Evolutionary conservation across 2,113 vertebrate genomes (phyloP), one percentile per base, ranked within the genome.

Genomic region (Hippoglossus stenolepis): DNA sequence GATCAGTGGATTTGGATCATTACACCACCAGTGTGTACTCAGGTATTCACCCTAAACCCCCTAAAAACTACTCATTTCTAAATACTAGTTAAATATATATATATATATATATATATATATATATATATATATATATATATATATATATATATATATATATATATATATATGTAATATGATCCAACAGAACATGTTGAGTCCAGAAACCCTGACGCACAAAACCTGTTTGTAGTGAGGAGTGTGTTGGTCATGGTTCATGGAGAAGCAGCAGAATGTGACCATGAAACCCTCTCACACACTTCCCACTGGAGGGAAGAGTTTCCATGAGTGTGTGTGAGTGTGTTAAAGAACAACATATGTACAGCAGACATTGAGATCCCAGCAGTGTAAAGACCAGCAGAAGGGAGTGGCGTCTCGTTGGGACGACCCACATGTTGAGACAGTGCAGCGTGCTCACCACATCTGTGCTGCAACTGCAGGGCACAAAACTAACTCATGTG

Each of bases 271-370:
- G 54, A 45, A 68, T 21, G 5, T 65, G 54, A 80, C 56, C 24
- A 35, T 1, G 31, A 77, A 40, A 70, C 4, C 23, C 45, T 51
- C 73, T 65, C 10, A 24, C 57, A 28, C 53, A 76, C 57, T 38
- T 24, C 43, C 57, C 57, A 58, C n/a, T 0, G 0, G 40, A 56
- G 57, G n/a, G n/a, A 58, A 47, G 51, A 68, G 31, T 1, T 38
- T 35, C 12, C 12, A 40, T 49, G 60, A 40, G 60, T 64, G 35
- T 43, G 40, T 49, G 35, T 45, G 31, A 8, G 31, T 31, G 43
- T 72, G 70, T 72, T 69, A 20, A 67, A 76, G 57, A 74, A 43
- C 54, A 82, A 74, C 86, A 91, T 72, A 70, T 91, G 86, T 70
- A 80, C 68, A 70, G 24, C 85, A 86, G 77, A 84, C 70, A 38